These are phyloP conservation scores for Ispidina picta DNA, from an alignment of 2,797 vertebrate genomes.

Conservation along the genomic window DNA sequence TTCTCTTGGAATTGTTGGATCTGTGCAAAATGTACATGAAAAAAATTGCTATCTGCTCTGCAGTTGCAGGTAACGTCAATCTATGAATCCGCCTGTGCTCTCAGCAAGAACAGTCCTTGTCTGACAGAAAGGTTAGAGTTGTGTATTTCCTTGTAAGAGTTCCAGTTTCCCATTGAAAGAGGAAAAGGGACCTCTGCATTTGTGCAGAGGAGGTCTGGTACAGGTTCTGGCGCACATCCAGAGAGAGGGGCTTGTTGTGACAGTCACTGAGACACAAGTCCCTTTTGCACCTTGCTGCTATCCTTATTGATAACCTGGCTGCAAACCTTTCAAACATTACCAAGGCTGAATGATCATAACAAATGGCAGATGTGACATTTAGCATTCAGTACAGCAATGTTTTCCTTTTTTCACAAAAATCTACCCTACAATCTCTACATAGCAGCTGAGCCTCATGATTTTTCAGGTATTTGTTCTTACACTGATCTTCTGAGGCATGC, in stretches of 20 bases:
- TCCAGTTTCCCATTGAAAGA: neutral
- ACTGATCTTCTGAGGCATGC: fast-evolving
- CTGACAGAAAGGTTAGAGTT: neutral
- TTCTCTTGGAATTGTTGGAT: neutral
- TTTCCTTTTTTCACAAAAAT: neutral
- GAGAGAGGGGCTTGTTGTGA: fast-evolving
- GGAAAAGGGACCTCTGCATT: neutral
- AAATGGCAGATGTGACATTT: neutral
- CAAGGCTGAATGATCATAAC: neutral
- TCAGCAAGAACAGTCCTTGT: neutral
- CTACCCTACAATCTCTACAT: fast-evolving
- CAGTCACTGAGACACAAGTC: neutral
- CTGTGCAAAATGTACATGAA: fast-evolving
- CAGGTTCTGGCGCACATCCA: neutral
- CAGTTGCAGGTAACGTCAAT: neutral
- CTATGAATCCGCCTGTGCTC: neutral
- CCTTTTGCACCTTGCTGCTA: neutral
- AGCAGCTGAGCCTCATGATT: fast-evolving
- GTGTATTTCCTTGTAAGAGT: neutral
- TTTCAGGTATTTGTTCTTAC: neutral
- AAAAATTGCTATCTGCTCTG: neutral
- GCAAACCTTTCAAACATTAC: neutral
- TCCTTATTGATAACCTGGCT: neutral
- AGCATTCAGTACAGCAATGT: neutral
- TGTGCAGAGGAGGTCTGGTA: neutral